A percentile compares a stretch with the other conserved stretches of the same genome.
Evolutionary conservation across 2,888 invertebrate species (phyloP).

Genomic region (Aphodius sticticus): DNA sequence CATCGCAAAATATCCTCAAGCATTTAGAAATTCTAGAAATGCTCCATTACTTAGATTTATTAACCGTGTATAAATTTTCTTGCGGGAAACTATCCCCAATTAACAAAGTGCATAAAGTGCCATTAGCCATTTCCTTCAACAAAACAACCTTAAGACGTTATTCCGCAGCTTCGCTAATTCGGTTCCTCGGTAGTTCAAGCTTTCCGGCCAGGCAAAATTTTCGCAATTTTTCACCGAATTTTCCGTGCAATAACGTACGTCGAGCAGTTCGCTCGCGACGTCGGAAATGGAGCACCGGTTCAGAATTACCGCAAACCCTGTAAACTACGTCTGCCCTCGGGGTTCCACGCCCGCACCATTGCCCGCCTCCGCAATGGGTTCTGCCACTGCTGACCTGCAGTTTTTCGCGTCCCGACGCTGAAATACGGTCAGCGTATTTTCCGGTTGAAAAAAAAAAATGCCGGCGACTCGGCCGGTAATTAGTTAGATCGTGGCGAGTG

Average conservation of each 20-base stretch:
- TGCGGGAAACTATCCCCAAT: background rate
- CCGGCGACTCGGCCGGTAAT: background rate
- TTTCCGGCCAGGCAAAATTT: background rate
- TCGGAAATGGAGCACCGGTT: background rate
- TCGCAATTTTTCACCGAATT: background rate
- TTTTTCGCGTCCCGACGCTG: background rate
- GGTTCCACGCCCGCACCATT: background rate
- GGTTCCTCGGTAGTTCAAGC: background rate
- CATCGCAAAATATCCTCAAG: too few species aligned
- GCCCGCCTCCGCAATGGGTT: background rate
- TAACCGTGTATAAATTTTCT: too few species aligned
- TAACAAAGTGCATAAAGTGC: background rate
- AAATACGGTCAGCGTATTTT: constrained; percentile 4
- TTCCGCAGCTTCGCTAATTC: background rate
- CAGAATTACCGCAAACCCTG: background rate
- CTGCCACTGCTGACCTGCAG: background rate
- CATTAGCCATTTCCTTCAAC: background rate
- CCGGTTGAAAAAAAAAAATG: background rate
- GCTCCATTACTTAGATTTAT: too few species aligned
- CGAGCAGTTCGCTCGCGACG: background rate
- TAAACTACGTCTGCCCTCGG: background rate
- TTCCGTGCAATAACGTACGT: background rate
- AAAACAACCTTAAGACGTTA: background rate
- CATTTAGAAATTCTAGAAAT: too few species aligned
- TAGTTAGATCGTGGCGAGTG: background rate